phyloP scores from a whole-genome alignment of 2,113 vertebrate species.

The Misgurnus anguillicaudatus region DNA sequence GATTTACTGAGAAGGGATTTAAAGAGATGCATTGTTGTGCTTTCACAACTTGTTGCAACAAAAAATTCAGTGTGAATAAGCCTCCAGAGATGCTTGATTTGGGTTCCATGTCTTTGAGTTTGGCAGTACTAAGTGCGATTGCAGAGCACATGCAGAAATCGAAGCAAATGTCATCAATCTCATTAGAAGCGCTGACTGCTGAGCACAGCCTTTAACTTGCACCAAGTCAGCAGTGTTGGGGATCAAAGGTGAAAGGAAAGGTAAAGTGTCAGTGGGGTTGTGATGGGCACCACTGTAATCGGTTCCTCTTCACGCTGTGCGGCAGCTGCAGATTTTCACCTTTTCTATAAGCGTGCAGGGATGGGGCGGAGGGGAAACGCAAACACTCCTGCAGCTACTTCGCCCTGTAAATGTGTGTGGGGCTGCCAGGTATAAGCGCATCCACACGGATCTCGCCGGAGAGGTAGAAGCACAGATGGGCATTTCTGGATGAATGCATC shows the following conservation, averaged over 20 bases:
- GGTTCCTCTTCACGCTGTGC: background rate
- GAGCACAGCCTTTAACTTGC: background rate
- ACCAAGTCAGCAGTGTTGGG: constrained; percentile 19
- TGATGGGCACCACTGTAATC: constrained; percentile 24
- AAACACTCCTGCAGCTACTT: constrained; percentile 18
- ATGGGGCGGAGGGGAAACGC: background rate
- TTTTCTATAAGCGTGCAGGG: background rate
- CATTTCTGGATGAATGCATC: constrained; percentile 46
- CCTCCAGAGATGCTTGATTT: no score
- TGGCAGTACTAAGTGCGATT: background rate
- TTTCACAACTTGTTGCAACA: no score
- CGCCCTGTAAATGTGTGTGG: constrained; percentile 26
- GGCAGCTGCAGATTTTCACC: constrained; percentile 18
- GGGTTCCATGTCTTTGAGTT: background rate
- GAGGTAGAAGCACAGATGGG: constrained; percentile 49
- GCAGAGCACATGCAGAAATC: background rate
- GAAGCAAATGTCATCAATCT: background rate
- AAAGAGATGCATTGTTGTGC: no score
- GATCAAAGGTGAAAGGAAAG: constrained; percentile 16
- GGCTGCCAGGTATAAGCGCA: constrained; percentile 9
- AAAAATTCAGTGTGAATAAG: no score
- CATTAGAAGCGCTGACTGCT: constrained; percentile 1
- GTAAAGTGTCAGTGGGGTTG: constrained; percentile 14
- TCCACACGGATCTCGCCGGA: constrained; percentile 9
- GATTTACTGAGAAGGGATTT: no score